Base-by-base conservation (phyloP, 2,888 invertebrate genomes). In the Polyommatus icarus region DNA sequence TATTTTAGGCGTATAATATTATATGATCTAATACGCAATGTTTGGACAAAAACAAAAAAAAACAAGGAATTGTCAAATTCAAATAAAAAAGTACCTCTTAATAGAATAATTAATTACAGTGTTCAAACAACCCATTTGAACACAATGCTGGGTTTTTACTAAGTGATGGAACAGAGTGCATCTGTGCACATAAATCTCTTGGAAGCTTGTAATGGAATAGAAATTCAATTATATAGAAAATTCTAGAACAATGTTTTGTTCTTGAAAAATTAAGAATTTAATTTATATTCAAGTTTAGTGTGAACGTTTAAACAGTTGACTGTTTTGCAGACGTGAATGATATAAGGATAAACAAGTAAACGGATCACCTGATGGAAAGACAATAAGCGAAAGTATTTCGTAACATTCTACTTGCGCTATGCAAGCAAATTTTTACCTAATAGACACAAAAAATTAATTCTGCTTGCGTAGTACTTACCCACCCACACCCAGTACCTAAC, bases 211-310 rank as follows among this genome's bases (percentile, higher is more conserved):
- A 73, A 73, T 73, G 40, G 73, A 73, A 73, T 40, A 73, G 46
- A 73, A 40, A 73, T 73, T 73, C 73, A 46, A 73, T 73, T 67
- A 73, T 46, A 73, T 10, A 73, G 40, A 67, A 67, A 67, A 67
- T 67, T 67, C 67, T 67, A 32, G 20, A 73, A 40, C 40, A 40
- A 36, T 10, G 73, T 73, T 46, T 73, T 20, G 20, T 40, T 40
- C 46, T 46, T 73, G 20, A 40, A 10, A 46, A 20, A 67, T 67
- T 67, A 32, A 29, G 29, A 15, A 32, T 32, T 67, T 32, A 67
- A 67, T 67, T 67, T 67, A 15, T 32, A 67, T 67, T 24, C 29
- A 67, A 67, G 12, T 61, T 24, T 61, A 12, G 24, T 4, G 24
- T 8, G n/a, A 59, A 59, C 7, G 59, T 12, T 1, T 1, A 59